These are phyloP conservation scores for Knipowitschia caucasica DNA, from an alignment of 2,797 vertebrate species.

Conservation along the genomic window DNA sequence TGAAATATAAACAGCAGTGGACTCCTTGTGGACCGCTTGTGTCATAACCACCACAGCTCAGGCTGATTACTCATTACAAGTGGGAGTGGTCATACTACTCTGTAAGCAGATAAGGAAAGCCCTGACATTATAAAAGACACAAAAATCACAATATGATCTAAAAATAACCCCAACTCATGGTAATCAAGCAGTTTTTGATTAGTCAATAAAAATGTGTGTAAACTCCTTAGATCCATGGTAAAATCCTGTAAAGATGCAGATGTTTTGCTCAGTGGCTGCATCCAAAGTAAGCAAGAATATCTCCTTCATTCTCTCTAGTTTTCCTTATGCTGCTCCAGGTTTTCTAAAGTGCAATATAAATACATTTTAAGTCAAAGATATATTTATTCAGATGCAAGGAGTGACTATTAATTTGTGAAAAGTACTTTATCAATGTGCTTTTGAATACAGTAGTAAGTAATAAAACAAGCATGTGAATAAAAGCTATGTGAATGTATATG, in stretches of 20 bases:
- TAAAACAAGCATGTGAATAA: too few species aligned
- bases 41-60: slow-evolving; percentile 26
- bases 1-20: slow-evolving; percentile 12
- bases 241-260: too few species aligned
- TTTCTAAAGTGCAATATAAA: too few species aligned
- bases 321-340: too few species aligned
- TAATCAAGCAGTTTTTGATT: neutral
- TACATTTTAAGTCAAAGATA: too few species aligned
- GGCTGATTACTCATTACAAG: slow-evolving; percentile 6
- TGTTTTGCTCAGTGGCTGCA: slow-evolving; percentile 27
- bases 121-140: neutral
- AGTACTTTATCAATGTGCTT: too few species aligned
- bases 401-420: too few species aligned
- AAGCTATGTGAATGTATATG: too few species aligned
- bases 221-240: slow-evolving; percentile 14
- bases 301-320: too few species aligned
- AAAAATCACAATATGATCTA: neutral
- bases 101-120: neutral
- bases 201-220: neutral
- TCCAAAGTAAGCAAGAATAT: slow-evolving; percentile 9
- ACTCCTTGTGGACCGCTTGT: neutral
- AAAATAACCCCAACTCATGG: too few species aligned
- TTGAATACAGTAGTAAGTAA: too few species aligned
- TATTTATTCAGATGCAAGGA: too few species aligned
- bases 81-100: neutral